Conservation (phyloP, 2,888 invertebrate species). For the Protonemura montana region DNA sequence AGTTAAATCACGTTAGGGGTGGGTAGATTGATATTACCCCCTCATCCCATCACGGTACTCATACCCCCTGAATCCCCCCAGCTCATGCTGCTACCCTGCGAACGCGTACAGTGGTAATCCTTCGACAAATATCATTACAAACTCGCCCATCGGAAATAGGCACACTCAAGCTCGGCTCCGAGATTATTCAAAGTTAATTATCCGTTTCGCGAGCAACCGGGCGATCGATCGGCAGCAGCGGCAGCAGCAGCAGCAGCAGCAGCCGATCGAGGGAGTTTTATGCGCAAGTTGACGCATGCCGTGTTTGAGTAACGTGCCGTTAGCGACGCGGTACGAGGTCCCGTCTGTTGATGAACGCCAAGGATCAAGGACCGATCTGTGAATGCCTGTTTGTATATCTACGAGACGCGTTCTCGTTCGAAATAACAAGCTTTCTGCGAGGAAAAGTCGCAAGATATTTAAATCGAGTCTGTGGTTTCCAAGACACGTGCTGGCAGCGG, state of each 20-base stretch:
- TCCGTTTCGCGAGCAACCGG: neutral
- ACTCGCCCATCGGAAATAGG: neutral
- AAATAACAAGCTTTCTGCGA: neutral
- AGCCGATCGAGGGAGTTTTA: neutral
- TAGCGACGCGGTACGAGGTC: neutral
- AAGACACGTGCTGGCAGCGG: neutral
- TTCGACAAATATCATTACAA: slow-evolving; percentile 25
- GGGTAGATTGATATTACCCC: slow-evolving; percentile 18
- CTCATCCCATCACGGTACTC: neutral
- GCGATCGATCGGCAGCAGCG: neutral
- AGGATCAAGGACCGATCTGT: neutral
- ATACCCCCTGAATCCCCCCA: neutral
- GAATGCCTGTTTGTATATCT: neutral
- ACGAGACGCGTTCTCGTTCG: neutral
- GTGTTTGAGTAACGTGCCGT: neutral
- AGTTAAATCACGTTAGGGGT: slow-evolving; percentile 27
- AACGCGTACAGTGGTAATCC: neutral
- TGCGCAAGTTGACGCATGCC: neutral
- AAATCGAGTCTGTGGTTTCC: slow-evolving; percentile 25
- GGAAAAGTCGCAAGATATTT: slow-evolving; percentile 28
- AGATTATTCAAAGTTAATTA: slow-evolving; percentile 3
- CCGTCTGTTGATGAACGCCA: neutral
- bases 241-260: neutral
- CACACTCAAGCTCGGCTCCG: neutral
- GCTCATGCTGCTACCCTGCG: neutral